A percentile compares a stretch with the other conserved stretches of the same genome.
Evolutionary conservation across 2,888 invertebrate genomes (phyloP).

Genomic region (Andricus quercusramuli): DNA sequence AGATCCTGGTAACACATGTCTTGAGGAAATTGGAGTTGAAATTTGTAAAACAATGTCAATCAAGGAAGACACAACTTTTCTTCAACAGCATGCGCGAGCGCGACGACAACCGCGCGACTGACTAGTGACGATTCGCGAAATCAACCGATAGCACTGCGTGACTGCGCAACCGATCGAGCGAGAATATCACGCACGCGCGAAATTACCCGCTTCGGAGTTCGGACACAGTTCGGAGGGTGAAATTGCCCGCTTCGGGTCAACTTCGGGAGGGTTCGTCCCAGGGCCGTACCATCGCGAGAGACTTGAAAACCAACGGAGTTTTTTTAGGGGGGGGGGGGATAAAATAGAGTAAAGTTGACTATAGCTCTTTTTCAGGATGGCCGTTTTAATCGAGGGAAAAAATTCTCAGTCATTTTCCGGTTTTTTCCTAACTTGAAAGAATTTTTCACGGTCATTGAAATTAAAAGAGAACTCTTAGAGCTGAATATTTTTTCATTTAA

Average conservation of each 20-base stretch:
- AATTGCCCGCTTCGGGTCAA: too few species aligned
- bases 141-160: not conserved
- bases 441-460: too few species aligned
- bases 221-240: not conserved
- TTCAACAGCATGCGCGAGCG: not conserved
- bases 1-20: slow-evolving; percentile 8
- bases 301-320: not conserved
- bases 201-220: slow-evolving; percentile 14
- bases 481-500: too few species aligned
- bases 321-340: not conserved
- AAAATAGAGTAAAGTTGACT: too few species aligned
- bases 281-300: not conserved
- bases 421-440: too few species aligned
- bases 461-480: too few species aligned
- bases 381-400: too few species aligned
- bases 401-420: too few species aligned
- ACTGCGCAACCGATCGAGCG: slow-evolving; percentile 7
- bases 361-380: too few species aligned
- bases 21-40: not conserved
- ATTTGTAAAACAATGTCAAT: slow-evolving; percentile 1
- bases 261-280: not conserved
- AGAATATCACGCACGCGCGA: slow-evolving; percentile 1
- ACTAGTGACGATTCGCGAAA: slow-evolving; percentile 26
- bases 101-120: slow-evolving; percentile 8
- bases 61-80: not conserved